Conservation (phyloP, 2,888 invertebrate species). For the Pterostichus madidus region DNA sequence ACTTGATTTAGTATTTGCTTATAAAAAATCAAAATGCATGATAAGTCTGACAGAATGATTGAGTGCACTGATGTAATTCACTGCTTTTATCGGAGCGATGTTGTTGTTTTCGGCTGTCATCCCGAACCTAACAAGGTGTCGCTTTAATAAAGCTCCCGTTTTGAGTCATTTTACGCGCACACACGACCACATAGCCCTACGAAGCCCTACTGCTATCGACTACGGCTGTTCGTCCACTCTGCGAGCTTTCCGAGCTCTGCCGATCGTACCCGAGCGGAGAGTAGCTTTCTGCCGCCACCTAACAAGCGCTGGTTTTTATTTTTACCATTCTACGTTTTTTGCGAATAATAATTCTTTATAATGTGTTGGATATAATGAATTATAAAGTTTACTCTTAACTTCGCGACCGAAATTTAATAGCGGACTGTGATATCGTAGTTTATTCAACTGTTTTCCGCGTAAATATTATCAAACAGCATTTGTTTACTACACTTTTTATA, state of each 20-base stretch:
- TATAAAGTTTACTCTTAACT: conserved; percentile 36
- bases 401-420: conserved; percentile 7
- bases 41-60: background rate
- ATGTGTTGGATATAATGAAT: conserved; percentile 46
- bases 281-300: conserved; percentile 47
- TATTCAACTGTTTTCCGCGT: conserved; percentile 8
- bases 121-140: conserved; percentile 29
- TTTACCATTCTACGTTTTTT: conserved; percentile 42
- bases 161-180: conserved; percentile 55
- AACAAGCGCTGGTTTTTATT: conserved; percentile 57
- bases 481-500: conserved; percentile 5
- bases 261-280: conserved; percentile 31
- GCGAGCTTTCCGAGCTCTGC: conserved; percentile 48
- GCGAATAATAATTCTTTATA: conserved; percentile 54
- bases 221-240: conserved; percentile 33
- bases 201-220: conserved; percentile 64
- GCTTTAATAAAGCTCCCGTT: conserved; percentile 35
- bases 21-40: conserved; percentile 64
- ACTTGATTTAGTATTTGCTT: background rate
- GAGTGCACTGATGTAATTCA: background rate
- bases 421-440: conserved; percentile 1
- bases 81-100: background rate
- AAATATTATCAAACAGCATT: background rate
- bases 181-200: conserved; percentile 39
- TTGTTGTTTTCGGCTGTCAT: conserved; percentile 18